Conservation (phyloP, 2,113 vertebrate species). For the Boulengeromyrus knoepffleri region DNA sequence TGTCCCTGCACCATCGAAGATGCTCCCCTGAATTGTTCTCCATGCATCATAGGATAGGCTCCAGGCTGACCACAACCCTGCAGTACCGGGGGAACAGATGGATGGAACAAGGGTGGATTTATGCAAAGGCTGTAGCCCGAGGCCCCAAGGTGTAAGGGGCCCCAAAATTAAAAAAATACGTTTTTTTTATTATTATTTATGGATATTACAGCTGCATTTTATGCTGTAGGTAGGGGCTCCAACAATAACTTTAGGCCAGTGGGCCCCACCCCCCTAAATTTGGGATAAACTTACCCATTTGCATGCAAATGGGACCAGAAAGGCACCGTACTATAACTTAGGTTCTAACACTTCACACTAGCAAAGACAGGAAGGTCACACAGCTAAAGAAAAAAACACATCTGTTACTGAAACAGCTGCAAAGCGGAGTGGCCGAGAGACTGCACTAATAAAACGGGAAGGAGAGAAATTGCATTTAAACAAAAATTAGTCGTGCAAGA, state of each 20-base stretch:
- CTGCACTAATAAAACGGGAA: not conserved
- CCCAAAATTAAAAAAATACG: not conserved
- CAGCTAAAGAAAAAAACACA: not conserved
- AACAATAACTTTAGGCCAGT: not conserved
- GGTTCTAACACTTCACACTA: not conserved
- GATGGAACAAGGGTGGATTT: not conserved
- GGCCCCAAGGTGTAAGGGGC: not conserved
- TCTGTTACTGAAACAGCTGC: not conserved
- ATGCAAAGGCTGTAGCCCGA: not conserved
- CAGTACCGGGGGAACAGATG: not conserved
- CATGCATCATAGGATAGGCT: not conserved
- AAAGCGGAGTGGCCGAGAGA: not conserved
- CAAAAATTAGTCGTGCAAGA: not conserved
- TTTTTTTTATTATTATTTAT: not conserved
- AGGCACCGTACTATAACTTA: not conserved
- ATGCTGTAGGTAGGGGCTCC: not conserved
- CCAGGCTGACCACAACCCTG: not conserved
- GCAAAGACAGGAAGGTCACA: not conserved
- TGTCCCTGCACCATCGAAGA: not conserved
- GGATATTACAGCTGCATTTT: not conserved
- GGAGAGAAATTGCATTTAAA: not conserved
- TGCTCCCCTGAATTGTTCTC: not conserved
- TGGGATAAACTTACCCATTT: not conserved
- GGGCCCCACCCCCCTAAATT: not conserved
- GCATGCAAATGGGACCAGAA: not conserved